Conservation (phyloP, 2,888 invertebrate genomes). For the Acanthosepion pharaonis region DNA sequence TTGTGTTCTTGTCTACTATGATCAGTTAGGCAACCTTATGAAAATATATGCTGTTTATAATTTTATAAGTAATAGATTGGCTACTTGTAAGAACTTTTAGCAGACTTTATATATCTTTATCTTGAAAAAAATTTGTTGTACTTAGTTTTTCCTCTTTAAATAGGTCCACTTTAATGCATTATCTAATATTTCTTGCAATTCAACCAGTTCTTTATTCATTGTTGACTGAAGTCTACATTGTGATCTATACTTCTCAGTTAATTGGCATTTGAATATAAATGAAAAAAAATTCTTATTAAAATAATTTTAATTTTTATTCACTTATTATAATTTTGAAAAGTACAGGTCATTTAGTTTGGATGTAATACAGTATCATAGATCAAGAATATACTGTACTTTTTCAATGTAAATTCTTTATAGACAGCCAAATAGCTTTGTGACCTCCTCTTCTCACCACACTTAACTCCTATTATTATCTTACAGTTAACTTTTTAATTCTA, state of each 20-base stretch:
- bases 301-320: not conserved
- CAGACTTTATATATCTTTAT: not conserved
- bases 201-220: not conserved
- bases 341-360: not conserved
- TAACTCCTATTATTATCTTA: not conserved
- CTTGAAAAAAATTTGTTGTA: not conserved
- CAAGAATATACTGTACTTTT: not conserved
- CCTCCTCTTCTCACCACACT: not conserved
- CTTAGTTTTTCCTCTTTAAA: not conserved
- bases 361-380: not conserved
- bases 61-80: not conserved
- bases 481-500: constrained; percentile 7
- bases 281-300: not conserved
- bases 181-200: not conserved
- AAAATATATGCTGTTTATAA: not conserved
- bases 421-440: constrained; percentile 17
- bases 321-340: not conserved
- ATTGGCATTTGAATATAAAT: no score
- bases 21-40: no score
- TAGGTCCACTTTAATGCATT: not conserved
- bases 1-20: no score
- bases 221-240: not conserved
- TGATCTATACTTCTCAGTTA: no score
- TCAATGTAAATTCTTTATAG: not conserved
- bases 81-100: not conserved